These are phyloP conservation scores for Acanthaster planci DNA, from an alignment of 35 echinoderm and acorn worm species.

Conservation along the genomic window DNA sequence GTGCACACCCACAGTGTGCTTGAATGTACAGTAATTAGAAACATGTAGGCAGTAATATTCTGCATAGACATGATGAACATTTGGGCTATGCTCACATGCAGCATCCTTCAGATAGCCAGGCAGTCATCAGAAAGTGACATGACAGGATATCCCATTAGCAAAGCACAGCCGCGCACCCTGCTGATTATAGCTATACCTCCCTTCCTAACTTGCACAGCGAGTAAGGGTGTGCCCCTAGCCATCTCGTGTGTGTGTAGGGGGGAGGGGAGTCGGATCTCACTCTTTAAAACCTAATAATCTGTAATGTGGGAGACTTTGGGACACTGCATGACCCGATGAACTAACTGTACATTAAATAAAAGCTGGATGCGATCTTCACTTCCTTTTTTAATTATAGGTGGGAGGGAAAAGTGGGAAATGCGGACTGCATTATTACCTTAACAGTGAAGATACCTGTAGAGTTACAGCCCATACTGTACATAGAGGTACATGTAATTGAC, in stretches of 20 bases:
- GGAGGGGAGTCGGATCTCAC: background rate
- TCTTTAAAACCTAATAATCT: background rate
- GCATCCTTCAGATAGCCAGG: background rate
- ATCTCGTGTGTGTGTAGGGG: background rate
- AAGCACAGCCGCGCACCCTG: background rate
- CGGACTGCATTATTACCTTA: too few species aligned
- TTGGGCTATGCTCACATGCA: background rate
- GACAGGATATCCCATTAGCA: constrained; percentile 18
- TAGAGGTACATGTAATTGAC: too few species aligned
- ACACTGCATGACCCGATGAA: too few species aligned
- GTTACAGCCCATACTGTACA: too few species aligned
- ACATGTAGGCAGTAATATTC: background rate
- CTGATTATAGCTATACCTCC: constrained; percentile 3
- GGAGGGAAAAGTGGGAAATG: too few species aligned
- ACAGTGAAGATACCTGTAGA: too few species aligned
- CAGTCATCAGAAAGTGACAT: background rate
- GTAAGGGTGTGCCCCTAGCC: background rate
- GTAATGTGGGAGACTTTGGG: background rate
- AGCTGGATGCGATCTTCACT: too few species aligned
- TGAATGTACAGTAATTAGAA: too few species aligned
- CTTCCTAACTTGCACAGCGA: background rate
- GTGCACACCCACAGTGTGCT: too few species aligned
- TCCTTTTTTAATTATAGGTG: too few species aligned
- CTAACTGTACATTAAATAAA: too few species aligned
- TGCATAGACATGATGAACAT: background rate